Evolutionary conservation across 2,797 vertebrate genomes (phyloP), one percentile per base, ranked within the genome.

Genomic region (Galaxias olidus): DNA sequence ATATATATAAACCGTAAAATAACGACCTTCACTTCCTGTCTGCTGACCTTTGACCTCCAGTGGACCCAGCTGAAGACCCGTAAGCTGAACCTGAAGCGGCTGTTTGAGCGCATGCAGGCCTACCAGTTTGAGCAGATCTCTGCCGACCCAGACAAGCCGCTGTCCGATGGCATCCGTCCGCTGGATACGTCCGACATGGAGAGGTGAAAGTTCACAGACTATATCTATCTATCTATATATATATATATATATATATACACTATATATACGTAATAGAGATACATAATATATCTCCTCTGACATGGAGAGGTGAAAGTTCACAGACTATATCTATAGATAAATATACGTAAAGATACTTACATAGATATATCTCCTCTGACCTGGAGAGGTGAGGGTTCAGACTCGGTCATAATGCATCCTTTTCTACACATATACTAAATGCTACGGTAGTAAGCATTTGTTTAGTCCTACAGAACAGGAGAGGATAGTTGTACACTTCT

Each of bases 71-170:
- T 99, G 83, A 97, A 94, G 86, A 95, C 94, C 66, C 91, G 98
- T 18, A 99, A 99, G 85, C 95, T 97, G 91, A 99, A 99, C 83
- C 85, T 99, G 80, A 96, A 95, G 0, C 93, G 97, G 4, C 91
- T 99, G 11, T 99, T 99, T 86, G 95, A 94, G 89, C 97, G 96
- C 85, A 99, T 99, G 98, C 98, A 99, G 80, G 94, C 96, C 15
- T 99, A 93, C 81, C 98, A 99, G 80, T 99, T 95, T 15, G 98
- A 99, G 63, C 97, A 98, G 82, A 99, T 99, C 70, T 98, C 97
- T 15, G 96, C 98, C 30, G 97, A 99, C 67, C 97, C 97, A 7
- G 98, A 99, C 88, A 99, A 99, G 76, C 98, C 98, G 19, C 81
- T 99, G 81, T 95, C 98, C 1, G 98, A 99, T 58, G 96, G 96